These are phyloP conservation scores for Drosophila serrata DNA, from an alignment of 1,140 invertebrate species.

Conservation along the genomic window DNA sequence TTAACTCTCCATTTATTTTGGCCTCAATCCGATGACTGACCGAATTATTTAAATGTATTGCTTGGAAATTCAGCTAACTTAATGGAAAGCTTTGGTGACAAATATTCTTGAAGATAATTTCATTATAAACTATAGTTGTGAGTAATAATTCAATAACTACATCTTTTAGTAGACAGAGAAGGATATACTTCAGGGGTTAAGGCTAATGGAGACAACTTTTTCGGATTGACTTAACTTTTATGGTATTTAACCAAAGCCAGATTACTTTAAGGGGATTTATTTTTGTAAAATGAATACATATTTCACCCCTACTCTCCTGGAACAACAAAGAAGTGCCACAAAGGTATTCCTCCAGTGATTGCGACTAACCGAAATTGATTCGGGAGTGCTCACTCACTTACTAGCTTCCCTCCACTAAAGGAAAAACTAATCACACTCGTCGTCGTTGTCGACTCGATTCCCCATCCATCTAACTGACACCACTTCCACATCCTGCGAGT, in stretches of 20 bases:
- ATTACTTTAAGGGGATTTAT: neutral
- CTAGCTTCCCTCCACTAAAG: slow-evolving; percentile 3
- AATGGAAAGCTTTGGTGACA: neutral
- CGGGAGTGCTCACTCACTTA: slow-evolving; percentile 2
- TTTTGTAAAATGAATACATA: neutral
- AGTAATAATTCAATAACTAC: neutral
- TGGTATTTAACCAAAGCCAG: neutral
- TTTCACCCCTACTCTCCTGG: neutral
- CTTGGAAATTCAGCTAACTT: neutral
- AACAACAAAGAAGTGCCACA: neutral
- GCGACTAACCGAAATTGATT: slow-evolving; percentile 20
- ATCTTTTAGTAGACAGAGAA: neutral
- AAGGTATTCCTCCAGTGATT: neutral
- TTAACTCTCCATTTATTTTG: slow-evolving; percentile 39
- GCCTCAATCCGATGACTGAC: slow-evolving; percentile 23
- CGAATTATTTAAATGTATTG: slow-evolving; percentile 13
- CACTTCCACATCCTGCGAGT: neutral
- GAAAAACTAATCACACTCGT: slow-evolving; percentile 38
- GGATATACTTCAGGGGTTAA: neutral
- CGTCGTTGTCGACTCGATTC: slow-evolving; percentile 16
- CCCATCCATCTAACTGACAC: slow-evolving; percentile 32
- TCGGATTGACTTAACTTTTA: neutral
- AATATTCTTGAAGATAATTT: neutral
- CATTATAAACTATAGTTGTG: no score
- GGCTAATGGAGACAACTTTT: neutral